phyloP scores from a whole-genome alignment of 1,140 invertebrate species.

The Micrasema longulum region DNA sequence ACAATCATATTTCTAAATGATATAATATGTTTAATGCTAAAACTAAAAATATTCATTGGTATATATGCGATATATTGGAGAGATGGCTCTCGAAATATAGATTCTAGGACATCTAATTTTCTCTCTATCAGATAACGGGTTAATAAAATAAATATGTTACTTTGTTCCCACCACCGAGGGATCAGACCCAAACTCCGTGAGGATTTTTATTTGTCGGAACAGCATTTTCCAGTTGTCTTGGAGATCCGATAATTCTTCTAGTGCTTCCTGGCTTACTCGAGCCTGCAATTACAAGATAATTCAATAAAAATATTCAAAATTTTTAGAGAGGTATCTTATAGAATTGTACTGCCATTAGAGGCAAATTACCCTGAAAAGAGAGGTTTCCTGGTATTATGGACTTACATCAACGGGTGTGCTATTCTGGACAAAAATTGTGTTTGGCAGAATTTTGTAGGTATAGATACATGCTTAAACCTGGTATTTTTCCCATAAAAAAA shows the following conservation, averaged over 20 bases:
- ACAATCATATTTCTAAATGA: conserved; percentile 55
- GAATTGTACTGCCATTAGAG: too few species aligned
- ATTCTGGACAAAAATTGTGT: too few species aligned
- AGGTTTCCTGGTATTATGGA: too few species aligned
- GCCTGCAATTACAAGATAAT: conserved; percentile 66
- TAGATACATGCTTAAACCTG: too few species aligned
- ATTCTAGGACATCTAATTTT: not conserved
- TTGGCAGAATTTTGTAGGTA: too few species aligned
- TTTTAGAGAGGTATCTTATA: too few species aligned
- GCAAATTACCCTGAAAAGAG: too few species aligned
- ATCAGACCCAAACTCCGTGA: conserved; percentile 94
- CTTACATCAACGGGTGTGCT: too few species aligned
- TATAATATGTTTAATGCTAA: conserved; percentile 32
- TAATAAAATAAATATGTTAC: conserved; percentile 50
- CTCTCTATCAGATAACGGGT: conserved; percentile 3
- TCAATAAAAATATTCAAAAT: too few species aligned
- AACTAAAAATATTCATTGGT: conserved; percentile 44
- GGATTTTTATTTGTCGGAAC: conserved; percentile 95
- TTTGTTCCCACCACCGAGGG: conserved; percentile 24
- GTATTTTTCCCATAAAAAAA: too few species aligned
- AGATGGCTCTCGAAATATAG: not conserved
- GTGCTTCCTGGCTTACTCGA: conserved; percentile 87
- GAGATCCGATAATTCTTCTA: conserved; percentile 90
- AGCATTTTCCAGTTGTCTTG: conserved; percentile 90
- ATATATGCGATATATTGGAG: conserved; percentile 41